Base-by-base conservation (phyloP, 2,113 vertebrate species). In the Sander vitreus region DNA sequence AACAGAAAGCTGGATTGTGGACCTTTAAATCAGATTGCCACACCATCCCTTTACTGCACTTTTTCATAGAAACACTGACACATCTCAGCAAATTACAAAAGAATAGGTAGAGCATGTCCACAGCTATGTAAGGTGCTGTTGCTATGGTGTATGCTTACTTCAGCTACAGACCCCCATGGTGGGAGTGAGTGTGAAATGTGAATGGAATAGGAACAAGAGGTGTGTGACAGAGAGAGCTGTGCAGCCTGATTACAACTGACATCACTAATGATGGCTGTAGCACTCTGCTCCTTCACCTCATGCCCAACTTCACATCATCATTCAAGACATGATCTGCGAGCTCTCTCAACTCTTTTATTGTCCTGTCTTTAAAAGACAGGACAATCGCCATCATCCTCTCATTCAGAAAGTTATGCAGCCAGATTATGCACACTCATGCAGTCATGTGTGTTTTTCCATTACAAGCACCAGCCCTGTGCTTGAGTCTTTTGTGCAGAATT, bases 201-300 rank as follows among this genome's bases (percentile, higher is more conserved):
- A 87, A 81, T 47, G 57, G 62, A 78, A 80, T 10, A 68, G 79
- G 60, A 86, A 62, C 71, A 58, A 80, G 84, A 2, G 0, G 47
- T 18, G 68, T 73, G 67, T 75, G 76, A 78, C 66, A 43, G 58
- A 33, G 15, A 53, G 70, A 64, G 81, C 55, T 45, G 76, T 51
- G 73, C 50, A 64, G 51, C 64, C 65, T 74, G 73, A 87, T 84
- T 65, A 63, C 63, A 66, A 55, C 9, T 76, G 78, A 86, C 54
- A 16, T 64, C 57, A 25, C 23, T 36, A 71, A 78, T 19, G 70
- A 75, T 47, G 73, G 53, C 57, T 62, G 63, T 6, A n/a, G 69
- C 60, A 10, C 58, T 76, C 33, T 57, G 59, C 73, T 76, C 51
- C 3, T 58, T 68, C 80, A 25, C 30, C 16, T 54, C 33, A 53